phyloP scores from a whole-genome alignment of 1,140 invertebrate species.

The Cryptotermes secundus region DNA sequence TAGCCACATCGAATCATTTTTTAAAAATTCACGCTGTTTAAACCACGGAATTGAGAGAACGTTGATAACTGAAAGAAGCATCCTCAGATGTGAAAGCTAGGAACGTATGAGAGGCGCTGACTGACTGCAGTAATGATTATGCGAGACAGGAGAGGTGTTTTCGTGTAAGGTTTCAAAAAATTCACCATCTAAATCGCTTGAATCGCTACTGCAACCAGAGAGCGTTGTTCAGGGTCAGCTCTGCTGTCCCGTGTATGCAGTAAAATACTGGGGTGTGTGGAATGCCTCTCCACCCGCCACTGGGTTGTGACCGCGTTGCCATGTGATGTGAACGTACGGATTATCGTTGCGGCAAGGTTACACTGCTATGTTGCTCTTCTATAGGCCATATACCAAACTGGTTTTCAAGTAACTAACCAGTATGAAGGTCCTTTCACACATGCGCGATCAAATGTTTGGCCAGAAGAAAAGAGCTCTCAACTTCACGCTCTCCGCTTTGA shows the following conservation, averaged over 20 bases:
- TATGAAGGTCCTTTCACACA: neutral
- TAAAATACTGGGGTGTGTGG: neutral
- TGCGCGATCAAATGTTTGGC: neutral
- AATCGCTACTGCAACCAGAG: neutral
- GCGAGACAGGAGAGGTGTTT: neutral
- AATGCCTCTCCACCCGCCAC: neutral
- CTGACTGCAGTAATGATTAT: neutral
- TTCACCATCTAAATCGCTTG: neutral
- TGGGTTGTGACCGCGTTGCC: neutral
- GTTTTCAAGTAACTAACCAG: conserved; percentile 1
- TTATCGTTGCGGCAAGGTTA: neutral
- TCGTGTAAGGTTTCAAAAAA: neutral
- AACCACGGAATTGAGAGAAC: no score
- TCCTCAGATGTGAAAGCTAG: no score
- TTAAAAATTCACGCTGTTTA: no score
- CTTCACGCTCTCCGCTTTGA: no score
- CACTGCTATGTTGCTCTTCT: conserved; percentile 13
- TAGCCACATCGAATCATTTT: no score
- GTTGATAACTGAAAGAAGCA: no score
- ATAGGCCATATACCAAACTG: conserved; percentile 15
- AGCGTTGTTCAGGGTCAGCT: neutral
- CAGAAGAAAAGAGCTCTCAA: no score
- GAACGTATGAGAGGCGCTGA: no score
- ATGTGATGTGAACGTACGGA: neutral
- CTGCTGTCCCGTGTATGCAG: neutral